Evolutionary conservation across 2,797 vertebrate species (phyloP), one percentile per base, ranked within the genome.

Genomic region (Halcyon smyrnensis): DNA sequence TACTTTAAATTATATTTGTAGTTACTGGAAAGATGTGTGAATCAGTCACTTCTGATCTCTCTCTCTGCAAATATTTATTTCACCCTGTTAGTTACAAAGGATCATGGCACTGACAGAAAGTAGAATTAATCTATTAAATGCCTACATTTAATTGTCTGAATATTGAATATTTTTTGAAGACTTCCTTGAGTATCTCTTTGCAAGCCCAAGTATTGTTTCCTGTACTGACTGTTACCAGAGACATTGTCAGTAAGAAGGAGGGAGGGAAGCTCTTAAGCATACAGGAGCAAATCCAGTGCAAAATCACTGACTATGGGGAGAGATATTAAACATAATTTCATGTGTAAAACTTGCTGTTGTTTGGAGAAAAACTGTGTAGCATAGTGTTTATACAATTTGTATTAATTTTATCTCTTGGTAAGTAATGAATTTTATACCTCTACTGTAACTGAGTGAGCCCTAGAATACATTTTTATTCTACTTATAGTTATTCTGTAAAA

Each of bases 31-130:
- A 54, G n/a, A 81, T 8, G 1, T 62, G 32, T 69, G 23, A 75
- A 21, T 74, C 71, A 43, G 37, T 50, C 27, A 23, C 24, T 84
- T 79, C 36, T 90, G 46, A 79, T 92, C 59, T 87, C 41, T 32
- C 8, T 12, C 59, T 90, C 21, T 94, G 54, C 46, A 84, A 96
- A 84, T 92, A 75, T 81, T 92, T 96, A 45, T 88, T 74, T 87
- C 54, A 15, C 21, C 89, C 34, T 62, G 2, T 79, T 95, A 86
- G 75, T 89, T 94, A 65, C 32, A 36, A 90, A 79, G 59, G 15
- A 81, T 65, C 24, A 14, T 39, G 45, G 17, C 25, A 65, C 27
- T 80, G 37, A 36, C 69, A 81, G n/a, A 71, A 93, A 88, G 76
- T 46, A 75, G 67, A 90, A 79, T 90, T 71, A 8, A 48, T 83